Conservation (phyloP, 2,888 invertebrate species). For the Drosophila ustulata region DNA sequence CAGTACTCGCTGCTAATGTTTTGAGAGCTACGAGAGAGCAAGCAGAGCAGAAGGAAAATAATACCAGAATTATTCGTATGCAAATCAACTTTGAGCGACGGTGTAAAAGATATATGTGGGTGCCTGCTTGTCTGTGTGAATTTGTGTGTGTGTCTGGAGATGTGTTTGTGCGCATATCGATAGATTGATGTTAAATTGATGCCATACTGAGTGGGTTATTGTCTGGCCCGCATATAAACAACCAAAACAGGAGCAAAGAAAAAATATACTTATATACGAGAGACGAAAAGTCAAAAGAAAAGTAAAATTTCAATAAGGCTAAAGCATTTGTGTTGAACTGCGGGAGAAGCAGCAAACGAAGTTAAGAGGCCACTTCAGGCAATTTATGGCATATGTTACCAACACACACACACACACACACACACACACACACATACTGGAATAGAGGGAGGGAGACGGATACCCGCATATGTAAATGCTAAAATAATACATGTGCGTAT, state of each 20-base stretch:
- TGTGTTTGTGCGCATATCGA: constrained; percentile 44
- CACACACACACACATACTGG: neutral
- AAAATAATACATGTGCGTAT: constrained; percentile 79
- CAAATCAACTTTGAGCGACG: constrained; percentile 59
- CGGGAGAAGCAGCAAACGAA: constrained; percentile 18
- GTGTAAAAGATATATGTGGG: constrained; percentile 47
- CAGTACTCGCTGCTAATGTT: constrained; percentile 59
- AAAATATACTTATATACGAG: constrained; percentile 22
- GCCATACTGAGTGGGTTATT: constrained; percentile 75
- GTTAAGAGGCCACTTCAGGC: constrained; percentile 72
- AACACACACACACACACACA: constrained; percentile 27
- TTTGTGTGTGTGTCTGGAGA: neutral
- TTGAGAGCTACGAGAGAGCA: constrained; percentile 46
- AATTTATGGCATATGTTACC: constrained; percentile 80
- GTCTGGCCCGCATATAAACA: constrained; percentile 76
- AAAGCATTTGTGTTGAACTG: constrained; percentile 55
- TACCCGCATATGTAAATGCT: constrained; percentile 69
- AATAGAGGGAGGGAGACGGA: neutral
- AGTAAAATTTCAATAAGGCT: constrained; percentile 74
- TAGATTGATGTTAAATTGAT: constrained; percentile 80
- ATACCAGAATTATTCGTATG: constrained; percentile 55
- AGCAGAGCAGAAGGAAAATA: constrained; percentile 50
- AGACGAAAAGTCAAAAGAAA: constrained; percentile 46
- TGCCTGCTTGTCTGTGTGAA: neutral
- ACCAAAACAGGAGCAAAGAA: constrained; percentile 33